Percentiles rank a stretch among this genome's conserved stretches.
Conservation (phyloP, 2,888 invertebrate species). For the Tribolium freemani region DNA sequence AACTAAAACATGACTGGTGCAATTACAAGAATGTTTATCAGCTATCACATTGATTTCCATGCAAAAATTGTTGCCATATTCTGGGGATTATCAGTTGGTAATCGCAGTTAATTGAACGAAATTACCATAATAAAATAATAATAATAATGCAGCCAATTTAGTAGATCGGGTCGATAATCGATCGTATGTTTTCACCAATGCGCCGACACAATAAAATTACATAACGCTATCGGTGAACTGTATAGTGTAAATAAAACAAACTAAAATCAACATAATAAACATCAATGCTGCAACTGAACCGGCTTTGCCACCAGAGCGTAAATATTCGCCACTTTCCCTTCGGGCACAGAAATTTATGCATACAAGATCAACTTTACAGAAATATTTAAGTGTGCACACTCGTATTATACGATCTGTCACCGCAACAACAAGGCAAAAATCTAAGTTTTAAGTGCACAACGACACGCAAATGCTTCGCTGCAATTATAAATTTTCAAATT, state of each 20-base stretch:
- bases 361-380: conserved; percentile 26
- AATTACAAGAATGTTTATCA: not conserved
- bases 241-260: conserved; percentile 46
- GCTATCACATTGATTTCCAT: not conserved
- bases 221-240: conserved; percentile 45
- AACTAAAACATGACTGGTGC: no score
- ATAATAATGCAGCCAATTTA: conserved; percentile 13
- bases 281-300: conserved; percentile 45
- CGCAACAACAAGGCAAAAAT: not conserved
- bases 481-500: conserved; percentile 47
- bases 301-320: conserved; percentile 47
- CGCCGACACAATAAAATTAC: conserved; percentile 45
- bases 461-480: conserved; percentile 50
- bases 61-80: not conserved
- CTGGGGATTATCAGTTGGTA: not conserved
- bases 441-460: conserved; percentile 37
- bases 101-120: not conserved
- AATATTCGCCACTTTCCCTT: conserved; percentile 51
- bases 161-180: conserved; percentile 15
- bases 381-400: not conserved
- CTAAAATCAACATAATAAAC: conserved; percentile 47
- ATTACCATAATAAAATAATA: conserved; percentile 1
- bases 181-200: conserved; percentile 29
- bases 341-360: conserved; percentile 46
- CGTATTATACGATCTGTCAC: not conserved